Conservation (phyloP, 2,797 vertebrate species). For the Hozukius guyotensis region DNA sequence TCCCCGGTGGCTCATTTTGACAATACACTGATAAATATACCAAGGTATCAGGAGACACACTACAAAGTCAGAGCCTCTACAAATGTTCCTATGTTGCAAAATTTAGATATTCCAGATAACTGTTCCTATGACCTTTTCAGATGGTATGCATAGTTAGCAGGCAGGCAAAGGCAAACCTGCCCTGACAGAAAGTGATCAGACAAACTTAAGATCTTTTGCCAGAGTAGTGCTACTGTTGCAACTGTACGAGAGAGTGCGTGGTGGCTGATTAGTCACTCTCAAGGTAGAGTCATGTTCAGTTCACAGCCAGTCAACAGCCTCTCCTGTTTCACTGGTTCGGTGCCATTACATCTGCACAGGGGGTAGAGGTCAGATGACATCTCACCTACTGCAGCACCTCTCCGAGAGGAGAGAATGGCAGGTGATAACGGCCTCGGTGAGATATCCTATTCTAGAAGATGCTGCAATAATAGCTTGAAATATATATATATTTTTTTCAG, state of each 20-base stretch:
- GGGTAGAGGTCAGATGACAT: conserved; percentile 67
- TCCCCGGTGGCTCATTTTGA: conserved; percentile 41
- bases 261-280: conserved; percentile 62
- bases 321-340: conserved; percentile 60
- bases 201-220: conserved; percentile 44
- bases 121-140: conserved; percentile 10
- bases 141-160: conserved; percentile 14
- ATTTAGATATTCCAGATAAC: background rate
- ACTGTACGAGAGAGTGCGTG: conserved; percentile 37
- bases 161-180: conserved; percentile 43
- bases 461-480: background rate
- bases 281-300: conserved; percentile 66
- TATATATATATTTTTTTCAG: background rate
- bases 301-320: conserved; percentile 65
- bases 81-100: conserved; percentile 5
- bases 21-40: conserved; percentile 51
- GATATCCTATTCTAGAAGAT: conserved; percentile 9
- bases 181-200: conserved; percentile 51
- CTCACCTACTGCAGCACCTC: conserved; percentile 55
- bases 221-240: conserved; percentile 32
- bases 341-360: conserved; percentile 61
- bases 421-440: conserved; percentile 47
- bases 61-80: conserved; percentile 7
- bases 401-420: conserved; percentile 28
- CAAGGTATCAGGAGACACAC: conserved; percentile 15